Base-by-base conservation (phyloP, 2,888 invertebrate genomes). In the Rotaria socialis region DNA sequence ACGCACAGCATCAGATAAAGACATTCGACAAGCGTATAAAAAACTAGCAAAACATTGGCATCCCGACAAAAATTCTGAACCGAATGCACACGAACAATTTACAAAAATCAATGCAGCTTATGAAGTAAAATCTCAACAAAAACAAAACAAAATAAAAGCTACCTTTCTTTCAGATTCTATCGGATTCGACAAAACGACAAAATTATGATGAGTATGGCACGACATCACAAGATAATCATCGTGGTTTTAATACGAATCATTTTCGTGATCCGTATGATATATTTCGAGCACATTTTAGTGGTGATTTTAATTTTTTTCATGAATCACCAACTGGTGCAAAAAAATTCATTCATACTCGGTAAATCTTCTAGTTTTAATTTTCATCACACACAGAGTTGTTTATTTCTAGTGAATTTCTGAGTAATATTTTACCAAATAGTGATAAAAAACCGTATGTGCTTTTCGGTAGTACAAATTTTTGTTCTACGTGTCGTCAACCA, bases 51-150 rank as follows among this genome's bases (percentile, higher is more conserved):
- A 88, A 87, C 89, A 90, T 89, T 90, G 90, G 91, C 97, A 97
- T 92, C 97, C 97, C 35, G 97, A 97, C 91, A 97, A 97, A 92
- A 95, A 94, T 90, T 94, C 95, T 90, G 85, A 84, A 22, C 95
- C 95, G 11, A 93, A 94, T 90, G 96, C 97, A 0, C 95, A 95
- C 90, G 93, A 94, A 67, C 94, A 94, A 89, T 97, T 97, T 92
- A 96, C 97, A 52, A 95, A 96, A 92, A 96, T 97, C 86, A 97
- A 96, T 90, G 95, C 95, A 91, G 96, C 97, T 0, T 97, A 97
- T 90, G 96, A 97, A 92, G 93, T 93, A 90, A 89, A 87, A 74
- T 22, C 19, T 19, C 19, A 55, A 19, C 5, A 55, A 22, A 22
- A 55, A 22, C 6, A 41, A 47, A 43, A 14, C 0, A 47, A 24